These are phyloP conservation scores for Myzus persicae DNA, from an alignment of 1,140 invertebrate species.

Conservation along the genomic window DNA sequence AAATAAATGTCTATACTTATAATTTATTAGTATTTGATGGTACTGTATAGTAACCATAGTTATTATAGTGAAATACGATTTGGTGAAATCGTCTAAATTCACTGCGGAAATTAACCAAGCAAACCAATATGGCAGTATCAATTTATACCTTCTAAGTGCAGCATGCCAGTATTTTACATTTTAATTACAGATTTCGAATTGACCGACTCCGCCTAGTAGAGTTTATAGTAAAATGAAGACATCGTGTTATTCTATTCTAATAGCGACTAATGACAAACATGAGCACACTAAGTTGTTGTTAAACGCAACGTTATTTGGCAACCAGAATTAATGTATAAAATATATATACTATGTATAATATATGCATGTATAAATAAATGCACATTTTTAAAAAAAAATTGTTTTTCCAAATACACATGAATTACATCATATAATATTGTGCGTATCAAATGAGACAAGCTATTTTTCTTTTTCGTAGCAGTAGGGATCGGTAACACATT, in stretches of 20 bases:
- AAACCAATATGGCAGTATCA: not conserved
- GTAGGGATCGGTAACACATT: not conserved
- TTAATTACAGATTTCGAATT: not conserved
- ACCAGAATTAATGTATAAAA: not conserved
- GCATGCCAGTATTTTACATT: no score
- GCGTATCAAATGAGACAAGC: no score
- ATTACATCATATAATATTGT: not conserved
- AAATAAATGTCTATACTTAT: not conserved
- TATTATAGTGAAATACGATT: not conserved
- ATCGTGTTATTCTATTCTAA: not conserved
- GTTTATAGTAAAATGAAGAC: not conserved
- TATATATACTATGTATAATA: not conserved
- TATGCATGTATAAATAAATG: not conserved
- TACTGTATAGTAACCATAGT: no score
- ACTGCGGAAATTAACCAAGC: not conserved
- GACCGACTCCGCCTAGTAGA: not conserved
- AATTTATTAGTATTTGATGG: not conserved
- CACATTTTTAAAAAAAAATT: not conserved
- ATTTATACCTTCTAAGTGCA: not conserved
- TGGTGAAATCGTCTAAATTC: not conserved
- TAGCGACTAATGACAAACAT: not conserved
- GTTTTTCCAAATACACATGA: not conserved
- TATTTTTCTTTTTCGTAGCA: no score
- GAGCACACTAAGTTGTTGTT: slow-evolving; percentile 9
- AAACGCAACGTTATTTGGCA: not conserved